Percentiles rank a stretch among this genome's conserved stretches.
Conservation (phyloP, 2,113 vertebrate genomes). For the Sialia sialis region DNA sequence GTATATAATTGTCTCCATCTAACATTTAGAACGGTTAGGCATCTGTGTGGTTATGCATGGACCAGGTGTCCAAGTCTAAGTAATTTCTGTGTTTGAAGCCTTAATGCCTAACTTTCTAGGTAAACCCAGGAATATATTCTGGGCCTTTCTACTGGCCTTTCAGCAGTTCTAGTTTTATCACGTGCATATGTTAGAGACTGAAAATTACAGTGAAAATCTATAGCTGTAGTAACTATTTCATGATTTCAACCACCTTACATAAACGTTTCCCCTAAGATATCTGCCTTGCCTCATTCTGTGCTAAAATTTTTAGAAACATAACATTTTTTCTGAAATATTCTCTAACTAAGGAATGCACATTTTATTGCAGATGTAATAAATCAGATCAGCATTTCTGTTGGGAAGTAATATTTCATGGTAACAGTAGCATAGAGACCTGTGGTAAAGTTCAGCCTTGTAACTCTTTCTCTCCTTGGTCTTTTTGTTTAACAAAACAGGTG, state of each 20-base stretch:
- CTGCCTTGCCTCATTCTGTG: background rate
- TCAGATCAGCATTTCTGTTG: background rate
- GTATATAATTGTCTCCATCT: background rate
- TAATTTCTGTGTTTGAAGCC: background rate
- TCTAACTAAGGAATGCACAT: background rate
- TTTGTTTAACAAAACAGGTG: conserved; percentile 48
- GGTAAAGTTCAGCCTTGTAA: conserved; percentile 19
- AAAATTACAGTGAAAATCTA: background rate
- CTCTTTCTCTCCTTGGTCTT: background rate
- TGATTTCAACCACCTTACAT: background rate
- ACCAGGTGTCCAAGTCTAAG: background rate
- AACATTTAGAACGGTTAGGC: background rate
- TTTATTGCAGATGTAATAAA: background rate
- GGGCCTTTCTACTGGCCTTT: background rate
- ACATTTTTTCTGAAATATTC: background rate
- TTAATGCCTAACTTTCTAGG: background rate
- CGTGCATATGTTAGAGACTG: background rate
- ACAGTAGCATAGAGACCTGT: background rate
- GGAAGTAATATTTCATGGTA: conserved; percentile 4
- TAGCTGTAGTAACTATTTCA: background rate
- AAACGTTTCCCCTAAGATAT: background rate
- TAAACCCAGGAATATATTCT: background rate
- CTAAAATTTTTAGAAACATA: background rate
- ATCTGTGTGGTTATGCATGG: background rate
- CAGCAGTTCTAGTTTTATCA: background rate